phyloP scores from a whole-genome alignment of 2,888 invertebrate species.

The Chloromyia formosa region DNA sequence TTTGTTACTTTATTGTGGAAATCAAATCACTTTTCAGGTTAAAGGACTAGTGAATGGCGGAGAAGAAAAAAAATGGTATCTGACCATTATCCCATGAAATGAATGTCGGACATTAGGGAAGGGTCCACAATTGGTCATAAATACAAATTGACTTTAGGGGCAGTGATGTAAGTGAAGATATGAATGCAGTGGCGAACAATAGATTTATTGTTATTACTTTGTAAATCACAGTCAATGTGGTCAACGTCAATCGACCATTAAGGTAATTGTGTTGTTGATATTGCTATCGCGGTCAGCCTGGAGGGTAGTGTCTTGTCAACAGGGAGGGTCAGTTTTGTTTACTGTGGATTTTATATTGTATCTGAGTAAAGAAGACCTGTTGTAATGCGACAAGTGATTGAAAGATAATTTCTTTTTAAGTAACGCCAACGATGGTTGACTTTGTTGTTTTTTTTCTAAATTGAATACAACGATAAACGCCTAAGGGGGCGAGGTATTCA shows the following conservation, averaged over 20 bases:
- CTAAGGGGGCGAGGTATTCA: no score
- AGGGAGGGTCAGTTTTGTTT: no score
- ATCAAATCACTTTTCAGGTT: constrained; percentile 2
- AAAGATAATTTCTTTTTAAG: no score
- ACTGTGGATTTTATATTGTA: no score
- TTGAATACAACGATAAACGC: no score
- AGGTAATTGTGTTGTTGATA: constrained; percentile 1
- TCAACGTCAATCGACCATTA: not conserved
- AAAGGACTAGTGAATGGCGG: not conserved
- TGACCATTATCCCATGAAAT: not conserved
- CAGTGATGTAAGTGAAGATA: not conserved
- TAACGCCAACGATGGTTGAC: no score
- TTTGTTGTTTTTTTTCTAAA: no score
- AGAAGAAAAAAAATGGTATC: not conserved
- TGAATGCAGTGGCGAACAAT: not conserved
- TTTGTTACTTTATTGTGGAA: not conserved
- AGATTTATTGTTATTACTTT: constrained; percentile 3
- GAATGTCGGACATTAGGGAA: not conserved
- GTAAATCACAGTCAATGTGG: not conserved
- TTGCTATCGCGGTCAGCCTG: not conserved
- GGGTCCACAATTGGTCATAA: not conserved
- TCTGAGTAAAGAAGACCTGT: no score
- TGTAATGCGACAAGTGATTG: no score
- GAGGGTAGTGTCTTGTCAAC: no score
- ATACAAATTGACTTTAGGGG: constrained; percentile 2